These are phyloP conservation scores for Chloromyia formosa DNA, from an alignment of 2,888 invertebrate species.

Conservation along the genomic window DNA sequence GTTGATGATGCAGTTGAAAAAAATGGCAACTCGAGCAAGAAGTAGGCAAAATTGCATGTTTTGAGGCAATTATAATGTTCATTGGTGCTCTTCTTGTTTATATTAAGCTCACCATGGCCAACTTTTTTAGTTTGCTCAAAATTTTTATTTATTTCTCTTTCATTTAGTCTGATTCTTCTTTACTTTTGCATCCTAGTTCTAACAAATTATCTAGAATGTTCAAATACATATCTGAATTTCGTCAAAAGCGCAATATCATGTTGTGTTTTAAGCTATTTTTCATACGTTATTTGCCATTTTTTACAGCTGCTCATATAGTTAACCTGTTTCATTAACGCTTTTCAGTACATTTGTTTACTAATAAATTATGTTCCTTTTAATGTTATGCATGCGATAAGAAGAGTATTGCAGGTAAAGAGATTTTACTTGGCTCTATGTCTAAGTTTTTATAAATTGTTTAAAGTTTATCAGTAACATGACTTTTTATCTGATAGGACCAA, in stretches of 20 bases:
- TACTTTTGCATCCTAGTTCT: constrained; percentile 2
- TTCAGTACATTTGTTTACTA: neutral
- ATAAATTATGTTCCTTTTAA: neutral
- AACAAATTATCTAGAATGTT: constrained; percentile 12
- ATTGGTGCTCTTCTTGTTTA: no score
- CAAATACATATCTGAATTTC: neutral
- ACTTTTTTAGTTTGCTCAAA: neutral
- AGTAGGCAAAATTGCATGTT: constrained; percentile 68
- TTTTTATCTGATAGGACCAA: constrained; percentile 72
- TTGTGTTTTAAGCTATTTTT: no score
- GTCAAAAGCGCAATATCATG: no score
- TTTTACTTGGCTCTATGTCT: neutral
- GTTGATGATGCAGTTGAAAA: constrained; percentile 92
- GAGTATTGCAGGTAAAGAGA: no score
- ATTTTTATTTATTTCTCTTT: neutral
- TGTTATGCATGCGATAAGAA: no score
- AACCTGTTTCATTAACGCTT: neutral
- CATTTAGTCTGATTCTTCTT: neutral
- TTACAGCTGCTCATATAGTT: constrained; percentile 65
- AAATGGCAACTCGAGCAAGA: constrained; percentile 89
- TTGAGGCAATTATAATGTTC: constrained; percentile 57
- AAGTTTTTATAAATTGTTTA: no score
- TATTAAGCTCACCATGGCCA: no score
- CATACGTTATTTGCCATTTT: constrained; percentile 63
- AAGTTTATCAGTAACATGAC: constrained; percentile 66